Evolutionary conservation across 2,113 vertebrate genomes (phyloP), one percentile per base, ranked within the genome.

Genomic region (Chaetorhynchus papuensis): DNA sequence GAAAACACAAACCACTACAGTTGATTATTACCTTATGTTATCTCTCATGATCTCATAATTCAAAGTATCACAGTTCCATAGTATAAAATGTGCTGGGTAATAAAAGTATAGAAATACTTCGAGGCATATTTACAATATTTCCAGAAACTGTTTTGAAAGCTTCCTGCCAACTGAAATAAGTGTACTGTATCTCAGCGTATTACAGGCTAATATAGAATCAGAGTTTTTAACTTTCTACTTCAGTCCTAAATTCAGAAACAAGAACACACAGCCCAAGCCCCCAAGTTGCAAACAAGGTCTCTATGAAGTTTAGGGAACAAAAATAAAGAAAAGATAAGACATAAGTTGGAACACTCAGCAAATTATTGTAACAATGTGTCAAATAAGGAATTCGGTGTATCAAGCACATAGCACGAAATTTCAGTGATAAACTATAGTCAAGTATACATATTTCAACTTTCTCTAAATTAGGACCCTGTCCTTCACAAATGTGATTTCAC

Each of bases 201-300:
- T 59, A 18, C 49, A 64, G 22, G 47, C 11, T 17, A 82, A 81
- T 9, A 57, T 0, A 37, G 70, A 89, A 3, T 2, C 3, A 19
- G 33, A 50, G 26, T 6, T 60, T 83, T 65, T 39, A 27, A 77
- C 70, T 61, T 47, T 76, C 41, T 57, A 27, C 41, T 90, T 66
- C 16, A 53, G 61, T 35, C n/a, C 13, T 47, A 69, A 42, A 22
- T 69, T 52, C 53, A 74, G 57, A 89, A 91, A 68, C 28, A 45
- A 18, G 24, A 63, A 8, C 17, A 41, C 4, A 3, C 5, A 15
- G 8, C 28, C 17, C n/a, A 74, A 3, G 2, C 7, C 15, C 6
- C 18, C 31, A 61, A 44, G 33, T 31, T 21, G 68, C 15, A 57
- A 79, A 7, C 27, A 64, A 19, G 27, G 35, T 57, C 31, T 85